Percentiles rank a stretch among this genome's conserved stretches.
Conservation (phyloP, 2,888 invertebrate species). For the Eremobia ochroleuca region DNA sequence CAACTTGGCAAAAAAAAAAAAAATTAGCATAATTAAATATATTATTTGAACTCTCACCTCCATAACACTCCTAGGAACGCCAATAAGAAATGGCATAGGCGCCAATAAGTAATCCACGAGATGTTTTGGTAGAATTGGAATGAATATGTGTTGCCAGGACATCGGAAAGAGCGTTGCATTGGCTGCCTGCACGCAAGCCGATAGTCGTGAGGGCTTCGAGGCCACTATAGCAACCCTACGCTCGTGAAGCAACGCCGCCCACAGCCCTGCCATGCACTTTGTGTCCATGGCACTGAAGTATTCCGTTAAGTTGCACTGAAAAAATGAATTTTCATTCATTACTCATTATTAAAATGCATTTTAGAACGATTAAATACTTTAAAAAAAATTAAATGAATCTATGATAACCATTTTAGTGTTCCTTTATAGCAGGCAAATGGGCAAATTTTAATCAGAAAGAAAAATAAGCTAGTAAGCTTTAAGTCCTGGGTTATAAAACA, state of each 20-base stretch:
- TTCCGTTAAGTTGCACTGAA: slow-evolving; percentile 98
- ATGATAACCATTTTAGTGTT: neutral
- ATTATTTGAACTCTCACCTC: slow-evolving; percentile 87
- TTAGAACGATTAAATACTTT: neutral
- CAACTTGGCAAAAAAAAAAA: neutral
- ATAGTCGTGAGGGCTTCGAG: slow-evolving; percentile 96
- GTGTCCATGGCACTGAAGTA: slow-evolving; percentile 99
- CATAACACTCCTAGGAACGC: slow-evolving; percentile 96
- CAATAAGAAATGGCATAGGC: slow-evolving; percentile 99
- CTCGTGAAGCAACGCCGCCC: slow-evolving; percentile 98
- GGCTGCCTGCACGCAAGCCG: slow-evolving; percentile 98
- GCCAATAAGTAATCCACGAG: slow-evolving; percentile 97
- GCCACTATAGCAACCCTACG: slow-evolving; percentile 98
- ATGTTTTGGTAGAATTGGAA: slow-evolving; percentile 97
- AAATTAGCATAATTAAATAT: neutral
- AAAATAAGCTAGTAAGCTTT: neutral
- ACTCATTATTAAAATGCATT: slow-evolving; percentile 10
- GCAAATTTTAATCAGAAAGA: neutral
- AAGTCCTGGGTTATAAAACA: neutral
- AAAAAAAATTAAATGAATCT: neutral
- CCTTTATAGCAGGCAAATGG: slow-evolving; percentile 1
- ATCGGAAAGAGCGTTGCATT: slow-evolving; percentile 99
- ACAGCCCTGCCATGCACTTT: slow-evolving; percentile 98
- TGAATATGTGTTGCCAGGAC: slow-evolving; percentile 99
- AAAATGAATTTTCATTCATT: slow-evolving; percentile 56